Base-by-base conservation (phyloP, 1,140 invertebrate genomes). In the Sminthurinus signatus region DNA sequence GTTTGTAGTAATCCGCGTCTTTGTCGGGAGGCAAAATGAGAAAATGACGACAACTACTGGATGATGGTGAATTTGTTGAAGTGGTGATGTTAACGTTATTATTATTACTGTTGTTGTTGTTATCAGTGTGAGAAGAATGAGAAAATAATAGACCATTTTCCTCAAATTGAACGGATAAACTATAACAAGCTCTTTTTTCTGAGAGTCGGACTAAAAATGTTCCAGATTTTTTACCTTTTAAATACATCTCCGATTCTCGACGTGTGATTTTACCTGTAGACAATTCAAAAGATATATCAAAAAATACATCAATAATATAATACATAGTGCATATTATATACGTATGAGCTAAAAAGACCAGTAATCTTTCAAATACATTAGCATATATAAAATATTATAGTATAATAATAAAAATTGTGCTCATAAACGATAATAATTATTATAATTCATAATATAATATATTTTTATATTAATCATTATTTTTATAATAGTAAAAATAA, bases 241-340 rank as follows among this genome's bases (percentile, higher is more conserved):
- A 31, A 5, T 12, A 23, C 19, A 19, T 31, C 21, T 54, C 51
- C 23, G 51, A 54, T 5, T 54, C 51, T 19, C 51, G 23, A 28
- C 51, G 23, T 25, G 51, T 54, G 12, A 54, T 54, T 28, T 54
- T 54, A 27, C 51, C 51, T 54, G 51, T 31, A 54, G 12, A 54
- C 5, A 48, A 10, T 19, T 48, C 17, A 19, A 48, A 5, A 48
- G 8, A 48, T 48, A 10, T 19, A 19, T 48, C n/a, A 10, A 19
- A 48, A 48, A 15, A 36, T 36, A 36, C 32, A 36, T 15, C 32
- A 8, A 36, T 8, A 5, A 36, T 36, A n/a, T 48, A 25, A 10
- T 48, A 48, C 17, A 48, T 48, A 19, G 5, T 48, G 5, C 8
- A 19, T 48, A 48, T 5, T 48, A 48, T 19, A 48, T 48, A n/a